Evolutionary conservation across 2,113 vertebrate genomes (phyloP), one percentile per base, ranked within the genome.

Genomic region (Otolemur garnettii): DNA sequence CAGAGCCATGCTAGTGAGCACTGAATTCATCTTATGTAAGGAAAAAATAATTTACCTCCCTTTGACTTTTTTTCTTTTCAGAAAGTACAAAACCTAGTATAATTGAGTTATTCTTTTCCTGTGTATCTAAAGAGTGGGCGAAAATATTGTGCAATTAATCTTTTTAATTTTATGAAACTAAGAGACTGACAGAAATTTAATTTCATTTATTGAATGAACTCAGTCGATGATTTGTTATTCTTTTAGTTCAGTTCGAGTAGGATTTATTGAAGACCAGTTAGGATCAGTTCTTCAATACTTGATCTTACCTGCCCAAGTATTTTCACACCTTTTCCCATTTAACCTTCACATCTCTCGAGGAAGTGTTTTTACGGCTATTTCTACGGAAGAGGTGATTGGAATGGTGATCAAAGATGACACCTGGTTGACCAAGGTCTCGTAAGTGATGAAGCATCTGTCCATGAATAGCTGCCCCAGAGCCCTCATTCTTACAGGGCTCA

Each of bases 71-170:
- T 86, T 71, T 59, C 78, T 57, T 86, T 87, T 78, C 38, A 81
- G 45, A 87, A 82, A 77, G 75, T 50, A 82, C 21, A 68, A 92
- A 92, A 72, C 62, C 57, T 42, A 28, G 26, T 77, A 19, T 66
- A 72, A 72, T 12, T 26, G n/a, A 82, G 53, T 62, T 89, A 91
- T 68, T 72, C 42, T 93, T 95, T 35, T 59, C 80, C 69, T 55
- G 21, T 21, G 87, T 72, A 75, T 66, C 45, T 79, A 89, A 89
- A 30, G 24, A 55, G 38, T 62, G 53, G 30, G 30, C 38, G 84
- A 59, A 92, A 87, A 91, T 66, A 53, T 30, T 18, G 33, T 60
- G 62, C 57, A 62, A 78, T 42, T 68, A 45, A 68, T 64, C 95
- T 74, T 79, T 66, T 38, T 80, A 42, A 59, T 66, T 50, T 38